phyloP scores from a whole-genome alignment of 1,140 invertebrate species.

The Dendrolimus kikuchii region DNA sequence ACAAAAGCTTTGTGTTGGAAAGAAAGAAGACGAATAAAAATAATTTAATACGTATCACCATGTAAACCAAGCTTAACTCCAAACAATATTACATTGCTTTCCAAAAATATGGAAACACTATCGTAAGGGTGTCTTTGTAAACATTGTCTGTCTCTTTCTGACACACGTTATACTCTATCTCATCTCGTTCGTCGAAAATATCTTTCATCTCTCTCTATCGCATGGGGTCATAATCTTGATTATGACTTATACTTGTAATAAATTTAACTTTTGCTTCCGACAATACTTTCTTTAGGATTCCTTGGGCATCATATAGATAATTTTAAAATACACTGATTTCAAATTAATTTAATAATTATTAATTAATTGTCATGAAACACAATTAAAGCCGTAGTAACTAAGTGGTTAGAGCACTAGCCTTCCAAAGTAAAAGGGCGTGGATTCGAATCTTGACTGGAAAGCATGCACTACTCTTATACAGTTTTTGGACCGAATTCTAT shows the following conservation, averaged over 20 bases:
- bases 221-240: conserved; percentile 24
- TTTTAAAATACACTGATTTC: too few species aligned
- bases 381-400: too few species aligned
- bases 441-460: too few species aligned
- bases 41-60: conserved; percentile 9
- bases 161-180: conserved; percentile 10
- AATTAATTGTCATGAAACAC: too few species aligned
- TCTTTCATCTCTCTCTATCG: conserved; percentile 15
- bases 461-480: too few species aligned
- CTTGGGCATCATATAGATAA: too few species aligned
- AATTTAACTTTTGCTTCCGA: conserved; percentile 33
- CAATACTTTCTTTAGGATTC: conserved; percentile 3
- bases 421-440: too few species aligned
- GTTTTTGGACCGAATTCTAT: too few species aligned
- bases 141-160: conserved; percentile 32
- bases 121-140: conserved; percentile 56
- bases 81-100: conserved; percentile 61
- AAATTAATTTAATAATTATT: too few species aligned
- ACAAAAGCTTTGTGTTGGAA: not conserved
- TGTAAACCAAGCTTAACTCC: conserved; percentile 43
- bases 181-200: conserved; percentile 6
- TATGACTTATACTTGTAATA: conserved; percentile 48
- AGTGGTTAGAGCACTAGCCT: too few species aligned
- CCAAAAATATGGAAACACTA: conserved; percentile 71
- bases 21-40: not conserved